Percentiles rank a stretch among this genome's conserved stretches.
phyloP scores from a whole-genome alignment of 2,113 vertebrate genomes.

The Coracopsis vasa region DNA sequence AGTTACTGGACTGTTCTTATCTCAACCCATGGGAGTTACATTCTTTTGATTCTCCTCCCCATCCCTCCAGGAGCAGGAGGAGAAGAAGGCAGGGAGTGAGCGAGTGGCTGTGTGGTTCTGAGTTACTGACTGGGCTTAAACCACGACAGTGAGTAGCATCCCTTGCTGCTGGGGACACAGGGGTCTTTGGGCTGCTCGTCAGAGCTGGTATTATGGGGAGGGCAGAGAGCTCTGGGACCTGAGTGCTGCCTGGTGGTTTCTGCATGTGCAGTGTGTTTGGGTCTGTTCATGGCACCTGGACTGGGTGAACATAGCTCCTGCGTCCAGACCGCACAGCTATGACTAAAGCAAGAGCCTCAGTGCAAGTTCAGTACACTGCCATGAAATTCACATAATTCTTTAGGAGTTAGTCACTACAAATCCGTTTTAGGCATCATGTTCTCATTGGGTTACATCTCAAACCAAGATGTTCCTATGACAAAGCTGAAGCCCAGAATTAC shows the following conservation, averaged over 20 bases:
- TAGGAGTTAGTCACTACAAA: not conserved
- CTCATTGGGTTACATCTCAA: not conserved
- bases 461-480: not conserved
- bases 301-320: fast-evolving
- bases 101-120: not conserved
- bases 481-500: not conserved
- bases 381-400: not conserved
- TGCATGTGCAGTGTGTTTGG: too few species aligned
- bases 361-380: not conserved
- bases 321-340: fast-evolving
- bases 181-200: not conserved
- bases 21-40: not conserved
- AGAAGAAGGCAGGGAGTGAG: not conserved
- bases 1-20: not conserved
- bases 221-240: not conserved
- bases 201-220: not conserved
- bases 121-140: not conserved
- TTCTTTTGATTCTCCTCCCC: not conserved
- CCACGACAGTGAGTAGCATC: not conserved
- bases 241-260: not conserved
- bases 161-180: fast-evolving
- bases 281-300: not conserved
- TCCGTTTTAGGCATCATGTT: not conserved
- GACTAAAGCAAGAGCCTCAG: not conserved
- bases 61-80: not conserved